phyloP scores from a whole-genome alignment of 2,888 invertebrate species.

The Dendrolimus pini region DNA sequence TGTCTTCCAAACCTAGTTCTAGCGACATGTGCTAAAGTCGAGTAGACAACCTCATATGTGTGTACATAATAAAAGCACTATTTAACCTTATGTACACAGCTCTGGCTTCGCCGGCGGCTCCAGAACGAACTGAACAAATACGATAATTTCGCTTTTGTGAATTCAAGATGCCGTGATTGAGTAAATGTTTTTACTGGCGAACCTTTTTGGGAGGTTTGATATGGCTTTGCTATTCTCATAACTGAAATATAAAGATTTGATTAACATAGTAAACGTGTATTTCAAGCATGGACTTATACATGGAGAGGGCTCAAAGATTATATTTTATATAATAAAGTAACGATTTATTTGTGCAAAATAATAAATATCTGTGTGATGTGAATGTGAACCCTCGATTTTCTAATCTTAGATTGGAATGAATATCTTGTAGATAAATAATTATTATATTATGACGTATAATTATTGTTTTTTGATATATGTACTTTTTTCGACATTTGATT shows the following conservation, averaged over 20 bases:
- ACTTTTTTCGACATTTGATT: too few species aligned
- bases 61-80: constrained; percentile 42
- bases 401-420: too few species aligned
- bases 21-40: too few species aligned
- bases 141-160: constrained; percentile 25
- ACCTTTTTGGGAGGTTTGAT: constrained; percentile 11
- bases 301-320: not conserved
- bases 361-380: too few species aligned
- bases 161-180: constrained; percentile 25
- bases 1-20: too few species aligned
- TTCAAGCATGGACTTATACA: not conserved
- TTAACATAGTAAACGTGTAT: constrained; percentile 9
- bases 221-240: not conserved
- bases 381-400: too few species aligned
- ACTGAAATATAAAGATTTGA: constrained; percentile 8
- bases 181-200: constrained; percentile 17
- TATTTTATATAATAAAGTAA: not conserved
- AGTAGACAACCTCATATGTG: constrained; percentile 3
- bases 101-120: constrained; percentile 11
- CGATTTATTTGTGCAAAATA: too few species aligned
- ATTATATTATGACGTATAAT: too few species aligned
- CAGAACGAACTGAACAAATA: constrained; percentile 17
- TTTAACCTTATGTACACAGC: constrained; percentile 29
- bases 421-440: too few species aligned
- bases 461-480: too few species aligned